phyloP scores from a whole-genome alignment of 2,888 invertebrate genomes.

The Agonum fuliginosum region DNA sequence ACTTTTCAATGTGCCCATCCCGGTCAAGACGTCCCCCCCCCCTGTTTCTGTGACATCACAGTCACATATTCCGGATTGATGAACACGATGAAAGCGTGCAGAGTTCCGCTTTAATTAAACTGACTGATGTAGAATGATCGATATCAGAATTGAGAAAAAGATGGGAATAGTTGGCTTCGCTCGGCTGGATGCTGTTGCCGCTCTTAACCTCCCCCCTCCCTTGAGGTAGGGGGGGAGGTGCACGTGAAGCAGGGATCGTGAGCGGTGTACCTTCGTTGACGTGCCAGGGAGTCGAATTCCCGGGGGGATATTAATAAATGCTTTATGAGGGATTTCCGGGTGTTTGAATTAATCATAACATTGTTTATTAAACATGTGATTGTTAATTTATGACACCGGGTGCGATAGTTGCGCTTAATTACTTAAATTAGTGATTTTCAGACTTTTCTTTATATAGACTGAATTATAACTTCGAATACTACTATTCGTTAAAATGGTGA shows the following conservation, averaged over 20 bases:
- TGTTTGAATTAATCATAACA: background rate
- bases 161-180: slow-evolving; percentile 39
- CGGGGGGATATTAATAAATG: background rate
- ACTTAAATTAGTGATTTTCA: no score
- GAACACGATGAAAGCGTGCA: background rate
- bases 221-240: background rate
- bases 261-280: background rate
- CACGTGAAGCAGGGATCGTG: background rate
- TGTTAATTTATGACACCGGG: no score
- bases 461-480: no score
- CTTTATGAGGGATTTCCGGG: background rate
- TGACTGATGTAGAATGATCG: slow-evolving; percentile 54
- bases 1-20: background rate
- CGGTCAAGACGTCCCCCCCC: background rate
- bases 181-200: background rate
- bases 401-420: no score
- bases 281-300: background rate
- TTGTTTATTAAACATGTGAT: no score
- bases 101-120: slow-evolving; percentile 51
- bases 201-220: background rate
- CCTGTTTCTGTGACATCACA: background rate
- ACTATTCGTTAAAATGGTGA: no score
- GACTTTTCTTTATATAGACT: no score
- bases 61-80: background rate
- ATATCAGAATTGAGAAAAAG: slow-evolving; percentile 54